Evolutionary conservation across 1,140 invertebrate species (phyloP).

Genomic region (Drosophila burlai): DNA sequence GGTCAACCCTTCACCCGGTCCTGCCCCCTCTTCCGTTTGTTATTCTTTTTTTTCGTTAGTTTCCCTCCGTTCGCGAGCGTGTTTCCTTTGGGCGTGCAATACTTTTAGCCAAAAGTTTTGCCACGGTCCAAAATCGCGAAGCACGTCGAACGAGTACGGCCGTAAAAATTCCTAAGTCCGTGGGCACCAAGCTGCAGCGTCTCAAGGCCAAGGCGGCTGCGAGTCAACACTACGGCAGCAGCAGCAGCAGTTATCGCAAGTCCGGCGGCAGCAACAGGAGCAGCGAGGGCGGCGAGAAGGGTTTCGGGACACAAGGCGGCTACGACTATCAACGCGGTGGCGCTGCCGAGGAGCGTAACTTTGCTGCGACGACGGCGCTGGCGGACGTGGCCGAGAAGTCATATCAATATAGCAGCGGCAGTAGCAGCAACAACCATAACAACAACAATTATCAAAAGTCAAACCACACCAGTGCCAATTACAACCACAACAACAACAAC

Average conservation of each 20-base stretch:
- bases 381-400: conserved; percentile 75
- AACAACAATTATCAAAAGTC: conserved; percentile 78
- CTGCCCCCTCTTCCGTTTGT: conserved; percentile 17
- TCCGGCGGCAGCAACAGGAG: conserved; percentile 44
- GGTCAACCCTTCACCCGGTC: conserved; percentile 26
- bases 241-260: conserved; percentile 69
- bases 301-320: conserved; percentile 53
- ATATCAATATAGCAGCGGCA: conserved; percentile 65
- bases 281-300: conserved; percentile 39
- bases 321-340: conserved; percentile 77
- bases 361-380: conserved; percentile 72
- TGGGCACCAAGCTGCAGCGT: conserved; percentile 81
- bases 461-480: conserved; percentile 81
- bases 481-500: conserved; percentile 75
- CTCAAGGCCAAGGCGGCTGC: conserved; percentile 83
- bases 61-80: conserved; percentile 63
- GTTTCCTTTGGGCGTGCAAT: conserved; percentile 68
- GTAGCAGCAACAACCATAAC: conserved; percentile 33
- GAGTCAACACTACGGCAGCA: conserved; percentile 72
- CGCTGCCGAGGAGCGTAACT: conserved; percentile 74
- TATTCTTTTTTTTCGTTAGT: conserved; percentile 44
- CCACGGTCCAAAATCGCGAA: conserved; percentile 57
- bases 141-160: conserved; percentile 66
- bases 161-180: conserved; percentile 82
- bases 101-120: conserved; percentile 68